phyloP scores from a whole-genome alignment of 2,888 invertebrate species.

The Pantelozetes paolii region DNA sequence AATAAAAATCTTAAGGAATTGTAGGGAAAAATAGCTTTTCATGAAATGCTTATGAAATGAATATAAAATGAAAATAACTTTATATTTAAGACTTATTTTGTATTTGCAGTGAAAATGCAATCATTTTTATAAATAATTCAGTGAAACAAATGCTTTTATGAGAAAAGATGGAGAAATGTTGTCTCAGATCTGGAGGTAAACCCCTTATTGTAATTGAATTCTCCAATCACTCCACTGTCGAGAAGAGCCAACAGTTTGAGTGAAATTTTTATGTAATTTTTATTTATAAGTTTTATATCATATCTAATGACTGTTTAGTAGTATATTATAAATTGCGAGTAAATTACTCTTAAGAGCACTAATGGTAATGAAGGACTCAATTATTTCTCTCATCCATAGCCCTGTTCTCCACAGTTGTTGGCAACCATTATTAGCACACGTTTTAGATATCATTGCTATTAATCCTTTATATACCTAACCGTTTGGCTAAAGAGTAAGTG shows the following conservation, averaged over 20 bases:
- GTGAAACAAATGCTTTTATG: neutral
- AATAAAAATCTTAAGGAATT: conserved; percentile 12
- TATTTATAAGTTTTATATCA: conserved; percentile 21
- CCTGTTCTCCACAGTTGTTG: no score
- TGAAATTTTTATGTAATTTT: conserved; percentile 32
- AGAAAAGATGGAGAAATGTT: neutral
- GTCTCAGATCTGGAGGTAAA: neutral
- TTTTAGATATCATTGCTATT: conserved; percentile 32
- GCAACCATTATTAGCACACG: conserved; percentile 23
- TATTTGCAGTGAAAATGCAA: neutral
- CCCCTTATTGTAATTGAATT: neutral
- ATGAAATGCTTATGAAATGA: neutral
- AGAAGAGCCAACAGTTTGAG: neutral
- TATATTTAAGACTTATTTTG: neutral
- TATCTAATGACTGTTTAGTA: neutral
- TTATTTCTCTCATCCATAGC: neutral
- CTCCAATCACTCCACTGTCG: neutral
- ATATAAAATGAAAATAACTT: neutral
- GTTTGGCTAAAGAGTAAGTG: neutral
- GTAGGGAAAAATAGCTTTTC: neutral
- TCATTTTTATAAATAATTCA: conserved; percentile 24
- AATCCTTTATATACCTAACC: conserved; percentile 15
- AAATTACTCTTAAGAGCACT: conserved; percentile 12
- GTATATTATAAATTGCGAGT: conserved; percentile 3
- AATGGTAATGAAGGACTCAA: conserved; percentile 22